Evolutionary conservation across 2,888 invertebrate species (phyloP), one percentile per base, ranked within the genome.

Genomic region (Dione vanillae): DNA sequence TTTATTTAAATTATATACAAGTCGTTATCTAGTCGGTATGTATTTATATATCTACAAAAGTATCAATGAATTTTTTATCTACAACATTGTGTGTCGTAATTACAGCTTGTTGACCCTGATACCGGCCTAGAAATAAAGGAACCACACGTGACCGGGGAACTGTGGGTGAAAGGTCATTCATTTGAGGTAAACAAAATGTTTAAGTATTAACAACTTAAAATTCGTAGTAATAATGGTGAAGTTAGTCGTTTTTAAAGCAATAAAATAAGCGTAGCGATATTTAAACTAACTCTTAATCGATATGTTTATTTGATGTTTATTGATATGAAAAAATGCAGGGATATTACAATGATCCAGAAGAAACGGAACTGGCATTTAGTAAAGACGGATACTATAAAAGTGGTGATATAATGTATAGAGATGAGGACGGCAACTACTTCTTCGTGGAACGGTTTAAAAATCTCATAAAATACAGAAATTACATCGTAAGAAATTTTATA

Each of bases 311-410:
- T 45, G n/a, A 5, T n/a, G n/a, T 45, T 45, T 47, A 47, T 6
- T 14, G 14, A 54, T 37, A 19, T 56, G 37, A 16, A 56, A 37
- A n/a, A 6, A 37, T 37, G 27, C 71, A 86, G 85, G 82, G 79
- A 56, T 86, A 86, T 41, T 82, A 82, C 51, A 82, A 86, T 9
- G 82, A 87, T 41, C 88, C 88, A 0, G 83, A 85, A 66, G 85
- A 84, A 69, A 91, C 91, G 0, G 83, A 82, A 1, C 78, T 78
- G 0, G 84, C 79, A 0, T 83, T 89, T 65, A 77, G 90, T 16
- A 78, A 83, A 11, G 92, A 90, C 67, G 91, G 92, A 2, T 92
- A 83, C 83, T 85, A 78, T 76, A 90, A 85, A 67, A 85, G 89
- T 0, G 92, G 92, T 0, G 92, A 92, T 67, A 74, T 92, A 1